phyloP scores from a whole-genome alignment of 2,797 vertebrate species.

The Crenuchus spilurus region DNA sequence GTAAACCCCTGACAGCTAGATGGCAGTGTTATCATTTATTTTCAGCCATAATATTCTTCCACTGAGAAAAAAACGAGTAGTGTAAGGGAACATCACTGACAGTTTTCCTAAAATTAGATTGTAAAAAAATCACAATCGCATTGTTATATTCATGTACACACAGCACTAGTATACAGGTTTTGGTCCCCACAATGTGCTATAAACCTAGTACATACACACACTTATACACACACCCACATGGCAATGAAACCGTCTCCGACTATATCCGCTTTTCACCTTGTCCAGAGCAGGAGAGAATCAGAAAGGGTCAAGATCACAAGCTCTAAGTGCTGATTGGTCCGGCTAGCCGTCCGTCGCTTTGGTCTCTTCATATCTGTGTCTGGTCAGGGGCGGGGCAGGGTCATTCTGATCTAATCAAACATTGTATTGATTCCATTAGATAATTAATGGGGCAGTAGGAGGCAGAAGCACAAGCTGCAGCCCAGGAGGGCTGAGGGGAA shows the following conservation, averaged over 20 bases:
- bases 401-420: constrained; percentile 81
- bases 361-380: constrained; percentile 66
- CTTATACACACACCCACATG: not conserved
- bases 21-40: too few relatives aligned
- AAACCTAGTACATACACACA: not conserved
- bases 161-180: too few relatives aligned
- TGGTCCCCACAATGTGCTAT: not conserved
- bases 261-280: constrained; percentile 62
- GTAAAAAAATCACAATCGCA: too few relatives aligned
- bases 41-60: too few relatives aligned
- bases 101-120: too few relatives aligned
- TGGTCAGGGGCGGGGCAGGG: constrained; percentile 74
- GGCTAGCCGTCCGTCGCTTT: constrained; percentile 62
- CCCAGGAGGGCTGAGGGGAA: constrained; percentile 76
- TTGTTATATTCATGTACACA: too few relatives aligned
- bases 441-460: constrained; percentile 81
- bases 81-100: too few relatives aligned
- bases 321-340: constrained; percentile 53
- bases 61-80: too few relatives aligned
- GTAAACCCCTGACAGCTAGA: too few relatives aligned
- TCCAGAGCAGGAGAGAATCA: not conserved
- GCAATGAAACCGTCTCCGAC: constrained; percentile 21
- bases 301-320: constrained; percentile 11
- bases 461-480: constrained; percentile 68
- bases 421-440: constrained; percentile 83